Conservation (phyloP, 2,797 vertebrate species). For the Rhinatrema bivittatum region DNA sequence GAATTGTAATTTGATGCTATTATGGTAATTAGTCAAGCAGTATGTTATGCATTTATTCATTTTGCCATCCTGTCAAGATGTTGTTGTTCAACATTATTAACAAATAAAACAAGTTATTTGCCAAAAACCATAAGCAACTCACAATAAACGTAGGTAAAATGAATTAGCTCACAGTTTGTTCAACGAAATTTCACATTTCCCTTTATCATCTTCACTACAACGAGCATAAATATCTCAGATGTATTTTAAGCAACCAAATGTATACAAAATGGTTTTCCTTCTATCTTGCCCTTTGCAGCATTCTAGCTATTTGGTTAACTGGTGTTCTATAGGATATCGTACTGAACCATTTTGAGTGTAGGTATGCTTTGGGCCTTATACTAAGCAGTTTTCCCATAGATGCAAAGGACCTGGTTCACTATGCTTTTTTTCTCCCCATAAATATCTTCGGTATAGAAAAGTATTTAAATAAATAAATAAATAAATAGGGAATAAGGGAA, state of each 20-base stretch:
- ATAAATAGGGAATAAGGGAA: too few species aligned
- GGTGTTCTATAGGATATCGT: too few species aligned
- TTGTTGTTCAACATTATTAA: slow-evolving; percentile 12
- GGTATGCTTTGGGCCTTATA: too few species aligned
- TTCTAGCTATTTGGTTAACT: too few species aligned
- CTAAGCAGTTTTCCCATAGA: too few species aligned
- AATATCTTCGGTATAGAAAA: too few species aligned
- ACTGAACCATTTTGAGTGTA: too few species aligned
- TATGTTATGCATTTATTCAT: neutral
- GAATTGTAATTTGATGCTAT: slow-evolving; percentile 5
- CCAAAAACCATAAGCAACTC: slow-evolving; percentile 17
- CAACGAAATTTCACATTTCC: slow-evolving; percentile 3
- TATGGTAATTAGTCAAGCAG: neutral
- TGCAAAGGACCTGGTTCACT: too few species aligned
- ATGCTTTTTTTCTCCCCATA: too few species aligned
- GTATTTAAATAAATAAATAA: too few species aligned
- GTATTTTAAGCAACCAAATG: slow-evolving; percentile 4
- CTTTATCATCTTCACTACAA: slow-evolving; percentile 9
- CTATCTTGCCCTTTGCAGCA: slow-evolving; percentile 16
- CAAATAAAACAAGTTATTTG: neutral
- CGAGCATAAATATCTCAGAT: slow-evolving; percentile 14
- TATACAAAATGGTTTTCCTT: too few species aligned
- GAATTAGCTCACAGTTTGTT: slow-evolving; percentile 4
- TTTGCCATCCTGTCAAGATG: slow-evolving; percentile 16
- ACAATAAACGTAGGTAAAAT: neutral